Base-by-base conservation (phyloP, 2,888 invertebrate genomes). In the Habroteleia sp. region DNA sequence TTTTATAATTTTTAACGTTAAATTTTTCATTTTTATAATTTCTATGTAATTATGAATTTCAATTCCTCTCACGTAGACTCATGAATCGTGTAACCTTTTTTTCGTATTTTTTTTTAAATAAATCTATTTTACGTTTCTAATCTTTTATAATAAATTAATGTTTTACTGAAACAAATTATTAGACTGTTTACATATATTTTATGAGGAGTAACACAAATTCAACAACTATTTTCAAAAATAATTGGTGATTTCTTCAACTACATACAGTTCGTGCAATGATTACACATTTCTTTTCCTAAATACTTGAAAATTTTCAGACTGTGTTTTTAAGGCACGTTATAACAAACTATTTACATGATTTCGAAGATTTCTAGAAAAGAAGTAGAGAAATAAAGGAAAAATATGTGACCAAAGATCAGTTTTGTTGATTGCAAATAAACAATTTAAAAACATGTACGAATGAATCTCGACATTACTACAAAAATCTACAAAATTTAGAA, bases 291-390 rank as follows among this genome's bases (percentile, higher is more conserved):
- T n/a, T n/a, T n/a, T n/a, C n/a, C 23, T 35, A 54, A 44, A 52
- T 7, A n/a, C 35, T 44, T n/a, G 10, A 17, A 52, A 63, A 31
- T 63, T 5, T 41, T 39, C 56, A 41, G 48, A 41, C 48, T 66
- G 46, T 52, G 10, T 6, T 39, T 56, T 11, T 25, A 68, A 50
- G 58, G 68, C 68, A 68, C 58, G 50, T 68, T n/a, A 42, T 33
- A 41, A 48, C 33, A 50, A 60, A 44, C 50, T 69, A 60, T 52
- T 31, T 44, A 69, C 35, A 69, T 27, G 35, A 52, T 44, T 58
- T 31, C 13, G 23, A 5, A 31, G 3, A 14, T 20, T 20, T 3
- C 20, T 27, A 4, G 31, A 10, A 31, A 7, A 27, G 27, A 27
- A 27, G 1, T 27, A 27, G 3, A 3, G 27, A 27, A 27, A 27